phyloP scores from a whole-genome alignment of 2,888 invertebrate genomes.

The Homarus gammarus region DNA sequence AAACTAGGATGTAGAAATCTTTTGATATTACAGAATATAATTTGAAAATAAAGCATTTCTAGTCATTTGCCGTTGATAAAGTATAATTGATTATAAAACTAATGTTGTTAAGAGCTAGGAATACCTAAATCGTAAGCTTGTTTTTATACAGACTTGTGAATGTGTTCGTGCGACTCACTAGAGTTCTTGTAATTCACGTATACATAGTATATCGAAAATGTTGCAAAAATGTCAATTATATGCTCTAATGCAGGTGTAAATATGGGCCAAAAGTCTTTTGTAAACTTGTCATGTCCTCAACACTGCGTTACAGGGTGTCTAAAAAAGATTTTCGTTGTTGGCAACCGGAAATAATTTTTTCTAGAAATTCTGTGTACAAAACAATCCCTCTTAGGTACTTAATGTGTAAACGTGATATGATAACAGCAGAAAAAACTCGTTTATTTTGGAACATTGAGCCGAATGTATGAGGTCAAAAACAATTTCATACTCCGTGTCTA shows the following conservation, averaged over 20 bases:
- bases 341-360: neutral
- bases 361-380: neutral
- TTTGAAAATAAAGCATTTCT: neutral
- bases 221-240: neutral
- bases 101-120: conserved; percentile 3
- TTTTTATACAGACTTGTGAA: conserved; percentile 15
- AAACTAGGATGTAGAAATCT: conserved; percentile 6
- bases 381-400: neutral
- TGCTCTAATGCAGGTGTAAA: neutral
- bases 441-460: too few relatives aligned
- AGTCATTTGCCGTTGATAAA: conserved; percentile 9
- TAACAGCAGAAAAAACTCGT: neutral
- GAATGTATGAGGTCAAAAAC: too few relatives aligned
- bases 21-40: conserved; percentile 13
- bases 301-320: neutral
- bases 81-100: neutral
- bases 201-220: neutral
- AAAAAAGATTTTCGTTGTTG: conserved; percentile 1
- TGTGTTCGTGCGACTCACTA: neutral
- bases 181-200: neutral
- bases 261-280: neutral
- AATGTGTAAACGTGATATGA: neutral
- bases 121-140: neutral
- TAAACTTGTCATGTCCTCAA: conserved; percentile 6
- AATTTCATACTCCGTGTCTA: too few relatives aligned